Evolutionary conservation across 1,140 invertebrate genomes (phyloP).

Genomic region (Periplaneta americana): DNA sequence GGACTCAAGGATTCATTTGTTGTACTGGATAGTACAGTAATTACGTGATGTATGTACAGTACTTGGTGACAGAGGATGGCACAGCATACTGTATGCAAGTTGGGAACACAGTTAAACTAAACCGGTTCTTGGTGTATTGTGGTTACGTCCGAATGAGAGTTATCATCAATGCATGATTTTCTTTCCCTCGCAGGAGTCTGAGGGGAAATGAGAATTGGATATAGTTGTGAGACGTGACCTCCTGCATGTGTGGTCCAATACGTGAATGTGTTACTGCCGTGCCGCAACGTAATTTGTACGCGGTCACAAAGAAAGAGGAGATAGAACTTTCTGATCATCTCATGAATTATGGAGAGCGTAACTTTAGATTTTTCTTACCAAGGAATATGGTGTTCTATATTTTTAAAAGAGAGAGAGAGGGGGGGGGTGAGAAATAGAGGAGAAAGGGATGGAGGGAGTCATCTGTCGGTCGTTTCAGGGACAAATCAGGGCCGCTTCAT

Average conservation of each 20-base stretch:
- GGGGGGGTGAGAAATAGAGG: background rate
- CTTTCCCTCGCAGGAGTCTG: background rate
- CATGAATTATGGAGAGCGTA: background rate
- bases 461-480: background rate
- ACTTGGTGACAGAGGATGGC: too few relatives aligned
- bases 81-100: too few relatives aligned
- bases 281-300: background rate
- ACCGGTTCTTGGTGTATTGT: background rate
- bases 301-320: background rate
- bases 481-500: background rate
- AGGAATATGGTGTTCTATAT: background rate
- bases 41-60: too few relatives aligned
- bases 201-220: background rate
- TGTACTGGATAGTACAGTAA: too few relatives aligned
- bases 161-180: background rate
- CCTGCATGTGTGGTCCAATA: background rate
- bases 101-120: too few relatives aligned
- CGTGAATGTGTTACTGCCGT: background rate
- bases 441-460: background rate
- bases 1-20: too few relatives aligned
- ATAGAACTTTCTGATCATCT: background rate
- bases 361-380: background rate
- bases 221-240: background rate
- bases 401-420: background rate
- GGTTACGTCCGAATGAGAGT: background rate